These are phyloP conservation scores for Euwallacea fornicatus DNA, from an alignment of 1,140 invertebrate species.

Conservation along the genomic window DNA sequence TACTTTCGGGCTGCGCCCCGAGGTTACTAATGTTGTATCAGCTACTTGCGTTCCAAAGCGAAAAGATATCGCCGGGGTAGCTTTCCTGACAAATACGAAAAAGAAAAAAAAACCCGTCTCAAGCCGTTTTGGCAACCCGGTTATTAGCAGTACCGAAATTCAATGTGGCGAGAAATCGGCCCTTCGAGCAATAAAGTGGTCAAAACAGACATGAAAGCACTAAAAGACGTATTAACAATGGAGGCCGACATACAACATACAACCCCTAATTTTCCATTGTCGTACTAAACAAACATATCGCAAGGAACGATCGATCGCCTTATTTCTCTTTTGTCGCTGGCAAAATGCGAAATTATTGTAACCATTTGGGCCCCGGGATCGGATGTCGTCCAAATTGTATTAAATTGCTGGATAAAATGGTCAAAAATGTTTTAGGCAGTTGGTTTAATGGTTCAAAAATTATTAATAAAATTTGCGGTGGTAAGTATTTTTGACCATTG, in stretches of 20 bases:
- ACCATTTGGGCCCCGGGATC: conserved; percentile 12
- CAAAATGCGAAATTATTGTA: conserved; percentile 22
- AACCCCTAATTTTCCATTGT: conserved; percentile 29
- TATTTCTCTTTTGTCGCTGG: conserved; percentile 6
- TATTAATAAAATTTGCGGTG: no score
- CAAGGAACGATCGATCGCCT: conserved; percentile 14
- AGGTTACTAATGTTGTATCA: no score
- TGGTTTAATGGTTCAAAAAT: no score
- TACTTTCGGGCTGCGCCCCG: no score
- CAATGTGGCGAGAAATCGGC: conserved; percentile 14
- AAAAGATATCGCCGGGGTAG: no score
- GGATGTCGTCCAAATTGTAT: conserved; percentile 25
- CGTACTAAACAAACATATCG: conserved; percentile 24
- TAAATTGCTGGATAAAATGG: conserved; percentile 23
- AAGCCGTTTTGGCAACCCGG: no score
- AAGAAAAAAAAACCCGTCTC: no score
- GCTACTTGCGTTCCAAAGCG: no score
- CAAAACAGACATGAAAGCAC: conserved; percentile 6
- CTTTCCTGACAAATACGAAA: no score
- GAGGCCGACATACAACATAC: neutral
- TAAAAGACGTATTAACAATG: neutral
- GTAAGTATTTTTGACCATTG: no score
- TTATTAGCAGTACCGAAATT: neutral
- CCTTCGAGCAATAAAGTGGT: conserved; percentile 10
- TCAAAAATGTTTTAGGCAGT: no score